Evolutionary conservation across 2,797 vertebrate genomes (phyloP).

Genomic region (Pipistrellus nathusii): DNA sequence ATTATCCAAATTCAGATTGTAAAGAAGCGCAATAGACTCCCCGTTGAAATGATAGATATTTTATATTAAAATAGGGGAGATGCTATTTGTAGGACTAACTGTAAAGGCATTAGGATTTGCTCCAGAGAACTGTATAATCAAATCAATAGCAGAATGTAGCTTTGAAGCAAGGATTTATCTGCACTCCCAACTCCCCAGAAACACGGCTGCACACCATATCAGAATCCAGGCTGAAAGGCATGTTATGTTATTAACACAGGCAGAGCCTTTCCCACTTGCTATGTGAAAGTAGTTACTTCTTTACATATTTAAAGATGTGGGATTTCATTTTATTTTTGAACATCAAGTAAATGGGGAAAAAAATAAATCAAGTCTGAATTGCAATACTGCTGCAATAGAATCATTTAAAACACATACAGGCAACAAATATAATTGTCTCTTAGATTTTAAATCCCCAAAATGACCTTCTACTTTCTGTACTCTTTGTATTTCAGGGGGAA

Average conservation of each 20-base stretch:
- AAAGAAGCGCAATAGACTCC: constrained; percentile 18
- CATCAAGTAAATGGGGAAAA: background rate
- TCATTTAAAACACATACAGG: background rate
- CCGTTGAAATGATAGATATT: constrained; percentile 1
- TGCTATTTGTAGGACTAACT: constrained; percentile 21
- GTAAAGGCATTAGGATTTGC: constrained; percentile 19
- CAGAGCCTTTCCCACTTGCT: background rate
- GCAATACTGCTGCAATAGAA: background rate
- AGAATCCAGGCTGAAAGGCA: constrained; percentile 36
- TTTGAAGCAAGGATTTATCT: constrained; percentile 42
- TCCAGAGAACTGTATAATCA: background rate
- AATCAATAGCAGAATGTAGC: constrained; percentile 25
- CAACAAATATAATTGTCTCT: constrained; percentile 51
- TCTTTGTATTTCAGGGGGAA: constrained; percentile 53
- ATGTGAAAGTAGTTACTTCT: constrained; percentile 30
- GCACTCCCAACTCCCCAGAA: background rate
- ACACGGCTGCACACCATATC: background rate
- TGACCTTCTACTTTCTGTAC: constrained; percentile 40
- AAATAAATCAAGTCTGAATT: constrained; percentile 17
- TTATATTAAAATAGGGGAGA: constrained; percentile 9
- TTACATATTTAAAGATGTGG: background rate
- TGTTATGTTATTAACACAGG: background rate
- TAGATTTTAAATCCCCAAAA: constrained; percentile 54
- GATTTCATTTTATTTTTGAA: constrained; percentile 55
- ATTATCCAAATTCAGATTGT: constrained; percentile 56